Base-by-base conservation (phyloP, 2,888 invertebrate species). In the Flabesymbios commensalis region DNA sequence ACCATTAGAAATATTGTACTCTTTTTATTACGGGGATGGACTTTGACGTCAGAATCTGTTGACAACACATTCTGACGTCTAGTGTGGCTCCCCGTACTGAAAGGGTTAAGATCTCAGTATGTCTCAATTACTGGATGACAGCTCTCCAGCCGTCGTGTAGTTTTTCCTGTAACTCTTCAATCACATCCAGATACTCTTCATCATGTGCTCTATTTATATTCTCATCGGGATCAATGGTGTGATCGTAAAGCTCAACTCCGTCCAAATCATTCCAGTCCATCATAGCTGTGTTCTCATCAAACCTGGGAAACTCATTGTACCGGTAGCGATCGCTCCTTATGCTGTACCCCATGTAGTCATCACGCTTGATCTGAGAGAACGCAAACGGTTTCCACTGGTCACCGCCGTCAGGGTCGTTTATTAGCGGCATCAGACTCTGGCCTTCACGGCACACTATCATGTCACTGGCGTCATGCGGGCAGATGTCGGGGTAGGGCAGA, bases 141-240 rank as follows among this genome's bases (percentile, higher is more conserved):
- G n/a, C n/a, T n/a, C n/a, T n/a, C n/a, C n/a, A n/a, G n/a, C n/a
- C n/a, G n/a, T n/a, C n/a, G n/a, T n/a, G n/a, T n/a, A n/a, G n/a
- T 31, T 49, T 26, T 26, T 49, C 10, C 10, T 32, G 26, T 10
- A 49, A 31, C 31, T 14, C 22, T 31, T 22, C 7, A 14, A 7
- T 10, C 26, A 49, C 31, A 28, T 7, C 14, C 29, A 5, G 10
- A 10, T 29, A 49, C 10, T 31, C 31, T 7, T 26, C 7, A 7
- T 49, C 31, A 10, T 79, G 75, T 5, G 83, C 85, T 65, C 90
- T 75, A 84, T 93, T 93, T 26, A 87, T 81, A 73, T 87, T 87
- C 85, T 93, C 93, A 4, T 86, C 82, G 19, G 32, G 39, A 53
- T 53, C 53, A 10, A 19, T 53, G 14, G 4, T 19, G 22, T 53